phyloP scores from a whole-genome alignment of 2,888 invertebrate species.

The Metalampra italica region DNA sequence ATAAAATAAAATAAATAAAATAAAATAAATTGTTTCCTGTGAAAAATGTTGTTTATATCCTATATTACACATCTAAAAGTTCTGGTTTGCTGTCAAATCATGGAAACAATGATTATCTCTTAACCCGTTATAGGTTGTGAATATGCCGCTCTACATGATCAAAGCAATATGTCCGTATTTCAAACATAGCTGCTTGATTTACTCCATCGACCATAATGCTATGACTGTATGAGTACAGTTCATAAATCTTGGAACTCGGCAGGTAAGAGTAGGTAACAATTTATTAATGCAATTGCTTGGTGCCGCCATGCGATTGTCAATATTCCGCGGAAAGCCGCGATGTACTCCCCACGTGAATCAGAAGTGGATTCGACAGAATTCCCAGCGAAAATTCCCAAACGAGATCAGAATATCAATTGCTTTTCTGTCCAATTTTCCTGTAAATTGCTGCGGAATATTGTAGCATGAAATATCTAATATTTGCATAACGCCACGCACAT shows the following conservation, averaged over 20 bases:
- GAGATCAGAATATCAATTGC: conserved; percentile 71
- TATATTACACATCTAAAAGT: too few relatives aligned
- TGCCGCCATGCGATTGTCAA: conserved; percentile 12
- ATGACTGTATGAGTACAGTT: background rate
- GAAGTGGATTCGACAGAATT: conserved; percentile 52
- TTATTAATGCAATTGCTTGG: conserved; percentile 14
- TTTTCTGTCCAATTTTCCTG: conserved; percentile 66
- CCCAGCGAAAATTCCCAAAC: conserved; percentile 62
- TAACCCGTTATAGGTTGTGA: too few relatives aligned
- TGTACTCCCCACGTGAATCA: conserved; percentile 43
- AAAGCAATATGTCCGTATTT: background rate
- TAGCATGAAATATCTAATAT: conserved; percentile 59
- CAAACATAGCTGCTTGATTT: background rate
- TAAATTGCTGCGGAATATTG: conserved; percentile 67
- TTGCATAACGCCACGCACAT: conserved; percentile 53
- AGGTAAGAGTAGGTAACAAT: conserved; percentile 10
- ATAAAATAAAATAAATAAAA: too few relatives aligned
- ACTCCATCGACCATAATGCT: background rate
- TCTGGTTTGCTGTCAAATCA: background rate
- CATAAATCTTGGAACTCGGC: background rate
- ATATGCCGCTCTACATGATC: too few relatives aligned
- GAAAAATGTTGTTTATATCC: too few relatives aligned
- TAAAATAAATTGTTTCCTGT: too few relatives aligned
- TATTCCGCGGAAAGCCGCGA: conserved; percentile 28
- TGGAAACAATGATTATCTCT: background rate